These are phyloP conservation scores for Ommatoiulus sabulosus DNA, from an alignment of 2,888 invertebrate species.

Conservation along the genomic window DNA sequence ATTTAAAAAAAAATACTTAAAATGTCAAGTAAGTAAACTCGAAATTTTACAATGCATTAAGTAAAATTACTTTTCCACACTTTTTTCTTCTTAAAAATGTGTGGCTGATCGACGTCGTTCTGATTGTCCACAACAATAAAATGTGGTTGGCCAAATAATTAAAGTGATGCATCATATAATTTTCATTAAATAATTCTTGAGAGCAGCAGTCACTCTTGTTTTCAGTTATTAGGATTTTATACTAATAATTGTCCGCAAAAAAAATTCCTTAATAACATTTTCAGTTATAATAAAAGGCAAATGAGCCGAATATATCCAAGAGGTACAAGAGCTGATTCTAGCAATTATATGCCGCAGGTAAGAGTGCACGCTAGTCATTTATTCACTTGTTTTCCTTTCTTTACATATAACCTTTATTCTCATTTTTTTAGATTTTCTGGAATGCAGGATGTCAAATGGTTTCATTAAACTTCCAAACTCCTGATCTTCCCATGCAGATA, in stretches of 20 bases:
- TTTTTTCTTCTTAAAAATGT: too few relatives aligned
- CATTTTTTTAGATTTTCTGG: conserved; percentile 91
- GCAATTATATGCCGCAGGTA: conserved; percentile 99
- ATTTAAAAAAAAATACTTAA: too few relatives aligned
- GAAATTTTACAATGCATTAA: too few relatives aligned
- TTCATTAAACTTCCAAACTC: conserved; percentile 98
- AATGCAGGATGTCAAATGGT: conserved; percentile 99
- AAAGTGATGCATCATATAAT: background rate
- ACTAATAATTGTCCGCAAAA: background rate
- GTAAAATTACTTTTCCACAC: too few relatives aligned
- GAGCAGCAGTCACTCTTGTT: background rate
- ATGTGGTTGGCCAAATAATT: background rate
- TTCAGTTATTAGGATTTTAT: background rate
- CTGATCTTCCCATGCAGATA: conserved; percentile 98
- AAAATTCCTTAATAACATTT: background rate
- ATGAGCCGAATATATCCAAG: conserved; percentile 99
- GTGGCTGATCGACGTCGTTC: too few relatives aligned
- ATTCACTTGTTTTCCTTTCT: background rate
- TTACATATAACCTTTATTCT: conserved; percentile 28
- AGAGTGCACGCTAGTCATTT: conserved; percentile 51
- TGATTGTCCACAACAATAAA: background rate
- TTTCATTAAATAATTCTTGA: too few relatives aligned
- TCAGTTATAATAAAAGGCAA: conserved; percentile 95
- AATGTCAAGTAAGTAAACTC: too few relatives aligned
- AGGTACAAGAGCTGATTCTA: conserved; percentile 98